These are phyloP conservation scores for Phalloptychus januarius DNA, from an alignment of 2,797 vertebrate genomes.

Conservation along the genomic window DNA sequence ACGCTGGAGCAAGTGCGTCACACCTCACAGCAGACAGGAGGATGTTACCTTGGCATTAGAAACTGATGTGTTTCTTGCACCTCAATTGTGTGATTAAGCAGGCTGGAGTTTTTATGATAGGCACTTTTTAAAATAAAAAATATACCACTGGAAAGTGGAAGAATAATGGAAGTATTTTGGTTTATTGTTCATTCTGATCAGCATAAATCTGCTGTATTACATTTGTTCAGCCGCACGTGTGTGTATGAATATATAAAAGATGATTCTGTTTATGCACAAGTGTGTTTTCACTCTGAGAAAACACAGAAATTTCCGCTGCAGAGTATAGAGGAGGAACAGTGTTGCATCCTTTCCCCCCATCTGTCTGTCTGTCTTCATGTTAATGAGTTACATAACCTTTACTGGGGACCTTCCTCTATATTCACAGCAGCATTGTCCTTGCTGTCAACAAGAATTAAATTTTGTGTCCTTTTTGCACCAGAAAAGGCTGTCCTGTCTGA, in stretches of 20 bases:
- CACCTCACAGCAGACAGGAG: slow-evolving; percentile 3
- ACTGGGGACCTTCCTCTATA: slow-evolving; percentile 26
- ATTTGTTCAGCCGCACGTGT: not conserved
- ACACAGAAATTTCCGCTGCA: slow-evolving; percentile 34
- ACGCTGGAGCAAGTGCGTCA: slow-evolving; percentile 35
- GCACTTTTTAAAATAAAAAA: slow-evolving; percentile 1
- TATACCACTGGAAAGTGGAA: slow-evolving; percentile 14
- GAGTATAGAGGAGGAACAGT: slow-evolving; percentile 33
- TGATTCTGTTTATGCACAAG: not conserved
- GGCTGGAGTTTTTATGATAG: not conserved
- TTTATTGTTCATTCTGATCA: slow-evolving; percentile 10
- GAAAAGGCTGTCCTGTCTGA: slow-evolving; percentile 32
- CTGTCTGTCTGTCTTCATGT: slow-evolving; percentile 41
- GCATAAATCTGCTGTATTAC: not conserved
- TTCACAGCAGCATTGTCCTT: slow-evolving; percentile 41
- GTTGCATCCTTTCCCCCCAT: slow-evolving; percentile 21
- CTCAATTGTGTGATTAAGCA: slow-evolving; percentile 1
- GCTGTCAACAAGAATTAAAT: slow-evolving; percentile 25
- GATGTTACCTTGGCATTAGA: not conserved
- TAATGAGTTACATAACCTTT: slow-evolving; percentile 62
- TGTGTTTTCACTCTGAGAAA: slow-evolving; percentile 12
- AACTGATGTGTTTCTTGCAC: slow-evolving; percentile 7
- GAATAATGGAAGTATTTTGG: slow-evolving; percentile 33
- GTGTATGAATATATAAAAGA: not conserved
- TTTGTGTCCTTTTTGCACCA: slow-evolving; percentile 23